phyloP scores from a whole-genome alignment of 2,888 invertebrate genomes.

The Calameuta idolon region DNA sequence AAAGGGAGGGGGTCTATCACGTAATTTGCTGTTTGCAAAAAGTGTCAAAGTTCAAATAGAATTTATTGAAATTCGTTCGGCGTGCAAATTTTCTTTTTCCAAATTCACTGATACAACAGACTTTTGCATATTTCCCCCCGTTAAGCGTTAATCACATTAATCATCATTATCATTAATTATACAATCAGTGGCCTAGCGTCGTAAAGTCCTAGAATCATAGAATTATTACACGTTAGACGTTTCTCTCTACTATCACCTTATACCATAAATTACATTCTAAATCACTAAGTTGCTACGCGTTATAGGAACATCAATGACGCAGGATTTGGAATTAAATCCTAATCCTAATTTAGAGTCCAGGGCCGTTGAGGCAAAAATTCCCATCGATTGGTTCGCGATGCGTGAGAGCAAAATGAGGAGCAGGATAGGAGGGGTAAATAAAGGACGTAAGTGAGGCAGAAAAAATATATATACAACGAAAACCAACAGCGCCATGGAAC shows the following conservation, averaged over 20 bases:
- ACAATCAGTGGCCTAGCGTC: neutral
- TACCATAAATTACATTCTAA: conserved; percentile 21
- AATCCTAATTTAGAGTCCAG: neutral
- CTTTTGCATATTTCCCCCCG: conserved; percentile 19
- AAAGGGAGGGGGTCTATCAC: conserved; percentile 33
- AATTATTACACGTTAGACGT: conserved; percentile 37
- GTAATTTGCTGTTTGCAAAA: conserved; percentile 40
- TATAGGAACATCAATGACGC: neutral
- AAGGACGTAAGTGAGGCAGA: neutral
- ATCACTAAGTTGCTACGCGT: neutral
- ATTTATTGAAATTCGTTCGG: neutral
- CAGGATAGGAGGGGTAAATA: neutral
- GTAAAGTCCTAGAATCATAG: neutral
- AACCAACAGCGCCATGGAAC: neutral
- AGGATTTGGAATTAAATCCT: neutral
- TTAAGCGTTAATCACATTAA: neutral
- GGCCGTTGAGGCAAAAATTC: neutral
- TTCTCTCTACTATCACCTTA: conserved; percentile 22
- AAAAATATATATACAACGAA: neutral
- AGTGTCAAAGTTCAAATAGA: conserved; percentile 25
- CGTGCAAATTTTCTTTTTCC: neutral
- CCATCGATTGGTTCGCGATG: neutral
- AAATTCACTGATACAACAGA: neutral
- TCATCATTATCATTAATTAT: neutral
- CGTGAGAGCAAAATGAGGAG: neutral